phyloP scores from a whole-genome alignment of 2,113 vertebrate species.

The Gallinago media region DNA sequence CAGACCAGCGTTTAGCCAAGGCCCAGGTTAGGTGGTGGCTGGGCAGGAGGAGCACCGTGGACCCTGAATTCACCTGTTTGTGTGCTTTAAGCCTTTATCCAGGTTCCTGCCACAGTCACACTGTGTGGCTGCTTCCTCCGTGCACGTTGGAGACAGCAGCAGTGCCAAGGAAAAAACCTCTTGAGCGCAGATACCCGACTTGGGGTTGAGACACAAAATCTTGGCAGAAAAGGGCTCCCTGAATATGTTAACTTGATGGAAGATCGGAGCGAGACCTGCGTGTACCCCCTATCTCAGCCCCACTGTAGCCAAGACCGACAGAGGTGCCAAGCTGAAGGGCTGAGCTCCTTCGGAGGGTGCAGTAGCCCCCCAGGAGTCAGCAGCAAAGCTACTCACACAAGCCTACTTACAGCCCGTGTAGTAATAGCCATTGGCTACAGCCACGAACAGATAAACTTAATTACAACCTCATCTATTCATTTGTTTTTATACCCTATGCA shows the following conservation, averaged over 20 bases:
- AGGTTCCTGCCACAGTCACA: neutral
- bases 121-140: neutral
- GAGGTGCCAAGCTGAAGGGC: neutral
- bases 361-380: neutral
- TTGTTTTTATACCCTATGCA: neutral
- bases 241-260: neutral
- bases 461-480: neutral
- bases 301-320: neutral
- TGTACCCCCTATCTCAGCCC: neutral
- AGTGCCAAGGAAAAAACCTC: neutral
- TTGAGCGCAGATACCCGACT: neutral
- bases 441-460: neutral
- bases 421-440: neutral
- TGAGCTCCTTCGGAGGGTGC: neutral
- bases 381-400: neutral
- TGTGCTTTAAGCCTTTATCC: neutral
- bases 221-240: neutral
- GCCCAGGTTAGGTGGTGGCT: neutral
- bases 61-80: neutral
- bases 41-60: neutral
- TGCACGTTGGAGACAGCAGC: neutral
- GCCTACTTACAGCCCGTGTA: neutral
- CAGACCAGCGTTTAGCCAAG: accelerated
- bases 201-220: neutral
- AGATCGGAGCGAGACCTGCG: accelerated